phyloP scores from a whole-genome alignment of 2,113 vertebrate genomes.

The Mionectes macconnelli region DNA sequence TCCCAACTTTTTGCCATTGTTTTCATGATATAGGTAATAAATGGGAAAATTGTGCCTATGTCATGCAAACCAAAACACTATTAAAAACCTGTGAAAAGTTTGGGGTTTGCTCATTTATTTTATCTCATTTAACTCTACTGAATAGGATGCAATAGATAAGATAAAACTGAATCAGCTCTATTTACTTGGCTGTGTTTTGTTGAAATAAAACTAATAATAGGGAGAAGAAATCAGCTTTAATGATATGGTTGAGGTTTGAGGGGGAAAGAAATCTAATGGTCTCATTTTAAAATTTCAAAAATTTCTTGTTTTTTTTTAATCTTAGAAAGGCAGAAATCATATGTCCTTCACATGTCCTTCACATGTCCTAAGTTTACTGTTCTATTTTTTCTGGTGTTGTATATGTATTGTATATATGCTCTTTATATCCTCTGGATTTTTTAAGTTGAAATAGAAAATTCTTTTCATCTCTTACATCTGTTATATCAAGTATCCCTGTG shows the following conservation, averaged over 20 bases:
- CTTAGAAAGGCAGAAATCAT: not conserved
- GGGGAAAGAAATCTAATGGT: not conserved
- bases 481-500: not conserved
- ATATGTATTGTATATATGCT: not conserved
- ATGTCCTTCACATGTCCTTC: no score
- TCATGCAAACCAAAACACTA: not conserved
- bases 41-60: not conserved
- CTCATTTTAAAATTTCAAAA: not conserved
- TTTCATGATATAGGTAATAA: not conserved
- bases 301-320: not conserved
- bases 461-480: not conserved
- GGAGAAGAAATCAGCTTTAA: not conserved
- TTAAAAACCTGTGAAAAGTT: not conserved
- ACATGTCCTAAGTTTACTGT: not conserved
- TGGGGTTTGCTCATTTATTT: not conserved
- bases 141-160: no score
- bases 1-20: not conserved
- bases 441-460: not conserved
- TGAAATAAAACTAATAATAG: not conserved
- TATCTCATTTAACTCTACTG: not conserved
- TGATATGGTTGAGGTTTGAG: not conserved
- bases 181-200: not conserved
- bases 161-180: not conserved
- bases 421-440: not conserved
- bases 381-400: not conserved